Evolutionary conservation across 2,113 vertebrate species (phyloP).

Genomic region (Hystrix cristata): DNA sequence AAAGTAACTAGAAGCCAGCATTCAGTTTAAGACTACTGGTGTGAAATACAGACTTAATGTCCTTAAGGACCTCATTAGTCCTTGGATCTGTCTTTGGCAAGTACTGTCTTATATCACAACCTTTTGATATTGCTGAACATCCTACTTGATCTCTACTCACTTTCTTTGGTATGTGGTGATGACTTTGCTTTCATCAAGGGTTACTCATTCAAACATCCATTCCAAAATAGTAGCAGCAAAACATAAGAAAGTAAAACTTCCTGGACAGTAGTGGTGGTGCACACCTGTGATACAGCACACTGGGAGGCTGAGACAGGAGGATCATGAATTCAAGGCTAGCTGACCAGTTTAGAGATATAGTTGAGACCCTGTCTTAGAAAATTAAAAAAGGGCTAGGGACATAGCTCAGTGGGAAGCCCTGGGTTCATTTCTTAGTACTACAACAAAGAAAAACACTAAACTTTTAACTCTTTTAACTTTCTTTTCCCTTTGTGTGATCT

Average conservation of each 20-base stretch:
- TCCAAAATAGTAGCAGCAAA: neutral
- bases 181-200: neutral
- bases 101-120: neutral
- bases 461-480: neutral
- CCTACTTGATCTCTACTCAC: neutral
- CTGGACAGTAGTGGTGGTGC: neutral
- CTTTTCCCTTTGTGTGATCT: neutral
- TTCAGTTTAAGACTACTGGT: neutral
- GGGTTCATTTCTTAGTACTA: neutral
- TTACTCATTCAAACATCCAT: neutral
- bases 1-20: neutral
- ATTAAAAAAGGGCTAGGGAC: neutral
- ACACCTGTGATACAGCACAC: neutral
- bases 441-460: neutral
- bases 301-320: neutral
- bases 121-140: neutral
- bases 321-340: neutral
- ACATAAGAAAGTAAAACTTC: neutral
- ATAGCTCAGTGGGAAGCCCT: neutral
- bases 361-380: neutral
- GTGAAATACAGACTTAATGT: neutral
- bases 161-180: neutral
- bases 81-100: neutral
- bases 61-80: neutral
- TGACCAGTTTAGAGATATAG: neutral